Evolutionary conservation across 2,888 invertebrate species (phyloP).

Genomic region (Stictocephala bisonia): DNA sequence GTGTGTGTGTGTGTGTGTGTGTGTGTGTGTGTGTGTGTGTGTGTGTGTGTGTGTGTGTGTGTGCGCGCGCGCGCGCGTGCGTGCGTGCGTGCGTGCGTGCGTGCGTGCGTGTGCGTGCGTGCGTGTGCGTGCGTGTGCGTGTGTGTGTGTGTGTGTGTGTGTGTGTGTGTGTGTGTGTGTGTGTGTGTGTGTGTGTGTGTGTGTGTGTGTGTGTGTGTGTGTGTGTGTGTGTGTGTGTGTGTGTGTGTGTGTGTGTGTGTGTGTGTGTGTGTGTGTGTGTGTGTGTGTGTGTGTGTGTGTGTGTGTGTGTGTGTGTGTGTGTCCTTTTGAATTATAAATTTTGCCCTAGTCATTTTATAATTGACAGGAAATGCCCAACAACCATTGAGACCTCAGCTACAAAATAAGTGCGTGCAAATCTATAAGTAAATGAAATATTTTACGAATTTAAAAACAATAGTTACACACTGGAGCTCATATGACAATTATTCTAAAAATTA

Average conservation of each 20-base stretch:
- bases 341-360: too few species aligned
- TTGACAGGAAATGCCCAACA: too few species aligned
- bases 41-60: conserved; percentile 23
- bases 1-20: conserved; percentile 25
- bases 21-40: conserved; percentile 23
- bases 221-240: conserved; percentile 37
- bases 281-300: conserved; percentile 30
- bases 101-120: conserved; percentile 21
- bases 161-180: conserved; percentile 33
- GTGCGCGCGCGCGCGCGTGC: neutral
- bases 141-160: conserved; percentile 33
- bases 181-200: conserved; percentile 29
- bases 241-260: conserved; percentile 13
- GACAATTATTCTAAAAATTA: too few species aligned
- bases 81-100: conserved; percentile 4
- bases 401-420: too few species aligned
- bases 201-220: conserved; percentile 27
- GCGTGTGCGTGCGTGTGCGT: conserved; percentile 23
- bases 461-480: too few species aligned
- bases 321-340: too few species aligned
- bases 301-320: conserved; percentile 29
- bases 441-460: too few species aligned
- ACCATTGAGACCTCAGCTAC: too few species aligned
- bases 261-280: conserved; percentile 23
- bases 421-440: too few species aligned